phyloP scores from a whole-genome alignment of 2,888 invertebrate species.

The Coelinius sp. region DNA sequence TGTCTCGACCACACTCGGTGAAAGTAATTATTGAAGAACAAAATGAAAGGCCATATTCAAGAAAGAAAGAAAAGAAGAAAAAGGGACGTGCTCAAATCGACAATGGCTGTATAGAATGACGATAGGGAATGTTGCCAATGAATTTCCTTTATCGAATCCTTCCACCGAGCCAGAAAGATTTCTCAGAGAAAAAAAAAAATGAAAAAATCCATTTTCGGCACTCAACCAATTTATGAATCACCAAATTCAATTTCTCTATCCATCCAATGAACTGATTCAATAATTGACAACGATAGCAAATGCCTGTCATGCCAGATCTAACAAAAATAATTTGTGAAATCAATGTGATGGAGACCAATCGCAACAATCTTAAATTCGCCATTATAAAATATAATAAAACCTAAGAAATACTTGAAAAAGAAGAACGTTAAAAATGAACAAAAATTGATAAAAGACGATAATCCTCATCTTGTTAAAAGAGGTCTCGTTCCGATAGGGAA shows the following conservation, averaged over 20 bases:
- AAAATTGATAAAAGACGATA: conserved; percentile 26
- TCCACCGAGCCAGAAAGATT: conserved; percentile 31
- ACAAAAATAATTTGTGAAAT: neutral
- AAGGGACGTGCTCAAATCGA: conserved; percentile 9
- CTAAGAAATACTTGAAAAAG: conserved; percentile 2
- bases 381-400: conserved; percentile 6
- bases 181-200: conserved; percentile 25
- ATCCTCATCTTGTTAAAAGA: neutral
- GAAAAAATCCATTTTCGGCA: conserved; percentile 16
- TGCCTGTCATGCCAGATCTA: conserved; percentile 2
- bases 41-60: neutral
- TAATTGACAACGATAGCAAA: neutral
- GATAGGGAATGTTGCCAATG: conserved; percentile 19
- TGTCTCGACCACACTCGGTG: neutral
- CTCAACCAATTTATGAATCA: neutral
- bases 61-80: neutral
- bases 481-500: neutral
- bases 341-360: neutral
- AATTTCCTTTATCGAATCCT: conserved; percentile 45
- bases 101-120: conserved; percentile 34
- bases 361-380: conserved; percentile 3
- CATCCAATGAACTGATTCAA: neutral
- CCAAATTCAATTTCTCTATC: neutral
- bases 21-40: neutral
- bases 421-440: conserved; percentile 15